Conservation (phyloP, 2,888 invertebrate genomes). For the Drosophila eohydei region DNA sequence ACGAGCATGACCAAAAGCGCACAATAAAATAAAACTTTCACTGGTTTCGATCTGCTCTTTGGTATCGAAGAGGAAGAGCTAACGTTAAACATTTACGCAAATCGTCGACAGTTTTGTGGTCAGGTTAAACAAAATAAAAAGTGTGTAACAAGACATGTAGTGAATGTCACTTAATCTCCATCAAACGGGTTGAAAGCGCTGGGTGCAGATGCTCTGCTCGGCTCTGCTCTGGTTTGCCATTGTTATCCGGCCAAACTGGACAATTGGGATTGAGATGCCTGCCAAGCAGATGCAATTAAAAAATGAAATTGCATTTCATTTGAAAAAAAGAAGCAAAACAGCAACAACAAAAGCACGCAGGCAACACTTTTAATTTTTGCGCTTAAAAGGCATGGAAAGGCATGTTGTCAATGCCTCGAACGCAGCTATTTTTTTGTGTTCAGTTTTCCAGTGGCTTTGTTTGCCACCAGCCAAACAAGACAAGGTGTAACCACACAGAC, state of each 20-base stretch:
- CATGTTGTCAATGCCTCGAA: conserved; percentile 39
- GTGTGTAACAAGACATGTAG: conserved; percentile 16
- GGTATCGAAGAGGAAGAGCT: conserved; percentile 38
- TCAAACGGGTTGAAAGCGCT: conserved; percentile 2
- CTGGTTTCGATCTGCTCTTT: conserved; percentile 68
- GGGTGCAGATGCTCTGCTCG: neutral
- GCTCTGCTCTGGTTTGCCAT: neutral
- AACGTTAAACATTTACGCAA: conserved; percentile 38
- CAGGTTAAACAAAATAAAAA: neutral
- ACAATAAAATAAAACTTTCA: conserved; percentile 79
- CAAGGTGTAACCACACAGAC: conserved; percentile 34
- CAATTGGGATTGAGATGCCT: conserved; percentile 34
- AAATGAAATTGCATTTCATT: conserved; percentile 74
- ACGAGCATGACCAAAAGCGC: conserved; percentile 27
- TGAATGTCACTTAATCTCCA: conserved; percentile 32
- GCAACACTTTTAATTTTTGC: conserved; percentile 65
- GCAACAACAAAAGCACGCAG: neutral
- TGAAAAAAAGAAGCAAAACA: conserved; percentile 34
- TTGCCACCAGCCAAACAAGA: conserved; percentile 37
- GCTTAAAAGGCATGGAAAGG: conserved; percentile 33
- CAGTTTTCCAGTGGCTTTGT: conserved; percentile 49
- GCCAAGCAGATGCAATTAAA: conserved; percentile 59
- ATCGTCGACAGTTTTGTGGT: conserved; percentile 34
- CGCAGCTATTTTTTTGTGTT: conserved; percentile 31
- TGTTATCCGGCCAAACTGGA: conserved; percentile 37